A percentile compares a stretch with the other conserved stretches of the same genome.
These are phyloP conservation scores for Takifugu ocellatus DNA, from an alignment of 2,797 vertebrate genomes.

Conservation along the genomic window DNA sequence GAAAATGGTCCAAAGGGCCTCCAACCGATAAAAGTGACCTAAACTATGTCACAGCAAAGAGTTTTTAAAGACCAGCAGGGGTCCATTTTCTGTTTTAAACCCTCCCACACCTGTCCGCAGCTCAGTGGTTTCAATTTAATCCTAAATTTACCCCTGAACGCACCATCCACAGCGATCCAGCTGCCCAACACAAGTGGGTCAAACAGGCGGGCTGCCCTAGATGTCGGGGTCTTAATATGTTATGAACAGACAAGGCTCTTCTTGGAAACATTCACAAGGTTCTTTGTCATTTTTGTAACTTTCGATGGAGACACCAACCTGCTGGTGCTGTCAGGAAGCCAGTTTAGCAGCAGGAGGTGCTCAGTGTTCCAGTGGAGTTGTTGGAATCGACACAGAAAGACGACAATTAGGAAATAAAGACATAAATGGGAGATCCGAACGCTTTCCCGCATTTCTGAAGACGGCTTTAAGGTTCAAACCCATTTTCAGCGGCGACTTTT, in stretches of 20 bases:
- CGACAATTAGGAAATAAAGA: slow-evolving; percentile 12
- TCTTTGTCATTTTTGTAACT: not conserved
- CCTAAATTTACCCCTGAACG: slow-evolving; percentile 23
- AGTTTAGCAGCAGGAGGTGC: slow-evolving; percentile 28
- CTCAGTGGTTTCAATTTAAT: not conserved
- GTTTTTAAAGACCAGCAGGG: too few species aligned
- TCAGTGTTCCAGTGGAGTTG: slow-evolving; percentile 45
- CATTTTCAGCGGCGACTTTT: slow-evolving; percentile 9
- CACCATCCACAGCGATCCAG: slow-evolving; percentile 11
- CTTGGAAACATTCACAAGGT: too few species aligned
- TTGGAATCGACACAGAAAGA: slow-evolving; percentile 37
- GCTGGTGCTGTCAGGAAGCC: slow-evolving; percentile 34
- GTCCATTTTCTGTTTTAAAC: too few species aligned
- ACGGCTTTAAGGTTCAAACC: slow-evolving; percentile 18
- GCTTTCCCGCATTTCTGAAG: slow-evolving; percentile 11
- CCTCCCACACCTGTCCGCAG: too few species aligned
- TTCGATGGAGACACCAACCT: slow-evolving; percentile 2
- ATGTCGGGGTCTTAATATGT: not conserved
- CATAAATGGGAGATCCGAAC: slow-evolving; percentile 36
- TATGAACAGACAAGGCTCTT: not conserved
- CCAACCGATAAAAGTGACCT: too few species aligned
- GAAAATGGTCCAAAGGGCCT: too few species aligned
- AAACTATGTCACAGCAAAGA: too few species aligned
- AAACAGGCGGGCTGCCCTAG: slow-evolving; percentile 2
- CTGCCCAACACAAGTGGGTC: slow-evolving; percentile 20